phyloP scores from a whole-genome alignment of 2,113 vertebrate species.

The Tragelaphus imberbis region DNA sequence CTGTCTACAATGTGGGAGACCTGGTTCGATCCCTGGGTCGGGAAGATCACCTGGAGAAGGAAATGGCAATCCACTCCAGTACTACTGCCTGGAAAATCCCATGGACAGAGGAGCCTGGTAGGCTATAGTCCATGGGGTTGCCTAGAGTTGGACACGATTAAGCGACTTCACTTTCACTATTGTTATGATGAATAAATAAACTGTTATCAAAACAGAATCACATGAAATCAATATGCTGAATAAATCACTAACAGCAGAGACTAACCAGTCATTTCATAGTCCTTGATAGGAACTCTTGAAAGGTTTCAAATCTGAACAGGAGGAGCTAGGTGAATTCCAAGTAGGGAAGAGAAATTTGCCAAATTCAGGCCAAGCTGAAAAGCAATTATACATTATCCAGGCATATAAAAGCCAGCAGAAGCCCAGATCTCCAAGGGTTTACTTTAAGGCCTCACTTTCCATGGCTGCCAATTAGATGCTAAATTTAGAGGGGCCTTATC shows the following conservation, averaged over 20 bases:
- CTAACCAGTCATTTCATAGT: background rate
- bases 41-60: too few relatives aligned
- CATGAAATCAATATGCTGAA: background rate
- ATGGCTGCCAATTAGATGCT: slow-evolving; percentile 44
- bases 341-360: background rate
- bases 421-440: background rate
- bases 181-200: background rate
- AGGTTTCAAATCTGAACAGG: background rate
- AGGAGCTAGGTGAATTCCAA: background rate
- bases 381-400: background rate
- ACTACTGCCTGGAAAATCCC: too few relatives aligned
- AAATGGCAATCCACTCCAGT: too few relatives aligned
- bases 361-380: background rate
- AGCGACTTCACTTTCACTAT: background rate
- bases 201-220: background rate
- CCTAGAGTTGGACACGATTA: too few relatives aligned
- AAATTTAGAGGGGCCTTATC: slow-evolving; percentile 18
- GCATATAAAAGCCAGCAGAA: background rate
- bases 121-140: too few relatives aligned
- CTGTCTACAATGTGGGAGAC: too few relatives aligned
- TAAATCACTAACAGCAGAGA: background rate
- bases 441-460: slow-evolving; percentile 22
- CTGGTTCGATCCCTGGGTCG: too few relatives aligned
- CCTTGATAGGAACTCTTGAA: background rate
- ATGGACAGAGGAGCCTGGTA: too few relatives aligned